Evolutionary conservation across 1,140 invertebrate genomes (phyloP).

Genomic region (Dreissena rostriformis): DNA sequence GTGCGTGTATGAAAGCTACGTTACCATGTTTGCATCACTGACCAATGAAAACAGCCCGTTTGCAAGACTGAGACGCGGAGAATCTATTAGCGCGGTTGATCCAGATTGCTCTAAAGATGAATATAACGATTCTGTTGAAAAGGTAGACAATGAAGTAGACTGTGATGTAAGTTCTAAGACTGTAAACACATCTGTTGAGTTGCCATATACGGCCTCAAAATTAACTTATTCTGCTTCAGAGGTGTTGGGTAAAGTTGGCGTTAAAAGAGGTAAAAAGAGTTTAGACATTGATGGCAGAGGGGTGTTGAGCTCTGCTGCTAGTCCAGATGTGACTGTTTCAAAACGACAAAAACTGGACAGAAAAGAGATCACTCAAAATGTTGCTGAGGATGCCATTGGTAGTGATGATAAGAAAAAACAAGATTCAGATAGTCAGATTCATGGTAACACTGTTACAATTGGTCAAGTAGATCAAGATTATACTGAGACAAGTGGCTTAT

Average conservation of each 20-base stretch:
- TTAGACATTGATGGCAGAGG: background rate
- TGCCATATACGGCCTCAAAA: background rate
- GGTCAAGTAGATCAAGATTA: too few relatives aligned
- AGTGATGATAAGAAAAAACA: too few relatives aligned
- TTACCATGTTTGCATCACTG: background rate
- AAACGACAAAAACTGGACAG: background rate
- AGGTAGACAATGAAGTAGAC: background rate
- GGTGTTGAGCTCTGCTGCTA: background rate
- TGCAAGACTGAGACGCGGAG: background rate
- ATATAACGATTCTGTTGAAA: background rate
- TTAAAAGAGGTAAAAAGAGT: background rate
- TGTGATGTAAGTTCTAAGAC: background rate
- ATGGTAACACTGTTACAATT: too few relatives aligned
- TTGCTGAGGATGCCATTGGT: too few relatives aligned
- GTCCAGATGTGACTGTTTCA: background rate
- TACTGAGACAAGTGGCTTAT: too few relatives aligned
- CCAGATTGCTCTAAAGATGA: background rate
- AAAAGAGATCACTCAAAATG: background rate
- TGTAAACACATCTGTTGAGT: background rate
- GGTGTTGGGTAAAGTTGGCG: background rate
- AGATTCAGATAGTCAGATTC: too few relatives aligned
- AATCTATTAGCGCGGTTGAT: background rate
- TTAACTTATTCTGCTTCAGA: background rate
- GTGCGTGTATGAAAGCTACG: constrained; percentile 19
- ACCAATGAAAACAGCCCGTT: constrained; percentile 6